Evolutionary conservation across 1,140 invertebrate genomes (phyloP).

Genomic region (Spodoptera litura): DNA sequence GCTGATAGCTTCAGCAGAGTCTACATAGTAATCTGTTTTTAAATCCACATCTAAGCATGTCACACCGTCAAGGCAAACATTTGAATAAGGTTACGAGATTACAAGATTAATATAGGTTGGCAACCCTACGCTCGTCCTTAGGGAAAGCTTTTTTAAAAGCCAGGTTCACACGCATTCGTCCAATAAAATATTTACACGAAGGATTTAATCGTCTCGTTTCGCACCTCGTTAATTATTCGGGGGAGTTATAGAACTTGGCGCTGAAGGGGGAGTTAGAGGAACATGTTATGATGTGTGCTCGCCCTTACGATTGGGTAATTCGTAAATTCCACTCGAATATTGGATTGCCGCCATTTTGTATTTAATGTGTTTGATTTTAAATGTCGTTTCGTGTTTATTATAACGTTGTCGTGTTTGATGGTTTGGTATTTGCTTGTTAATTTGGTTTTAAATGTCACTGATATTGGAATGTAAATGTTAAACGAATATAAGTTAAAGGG

Average conservation of each 20-base stretch:
- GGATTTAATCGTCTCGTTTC: constrained; percentile 40
- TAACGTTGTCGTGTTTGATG: not conserved
- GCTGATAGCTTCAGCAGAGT: not conserved
- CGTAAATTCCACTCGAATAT: constrained; percentile 3
- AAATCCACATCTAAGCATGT: not conserved
- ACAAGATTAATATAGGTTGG: not conserved
- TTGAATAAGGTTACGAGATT: not conserved
- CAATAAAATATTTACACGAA: constrained; percentile 43
- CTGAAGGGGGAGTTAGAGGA: not conserved
- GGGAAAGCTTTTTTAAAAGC: constrained; percentile 18
- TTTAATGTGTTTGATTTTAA: constrained; percentile 13
- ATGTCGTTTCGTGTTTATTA: constrained; percentile 5
- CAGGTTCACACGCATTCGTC: constrained; percentile 2
- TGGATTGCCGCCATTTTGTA: not conserved
- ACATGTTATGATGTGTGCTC: constrained; percentile 19
- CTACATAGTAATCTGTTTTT: not conserved
- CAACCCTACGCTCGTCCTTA: not conserved
- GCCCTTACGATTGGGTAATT: not conserved
- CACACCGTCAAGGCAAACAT: not conserved
- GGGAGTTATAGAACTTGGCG: no score
- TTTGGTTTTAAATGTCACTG: not conserved
- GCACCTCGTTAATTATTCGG: constrained; percentile 25
- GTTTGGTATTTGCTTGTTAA: not conserved
- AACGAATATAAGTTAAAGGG: no score
- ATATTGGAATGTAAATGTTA: not conserved